Evolutionary conservation across 2,797 vertebrate species (phyloP), one percentile per base, ranked within the genome.

Genomic region (Enteromius argenteus): DNA sequence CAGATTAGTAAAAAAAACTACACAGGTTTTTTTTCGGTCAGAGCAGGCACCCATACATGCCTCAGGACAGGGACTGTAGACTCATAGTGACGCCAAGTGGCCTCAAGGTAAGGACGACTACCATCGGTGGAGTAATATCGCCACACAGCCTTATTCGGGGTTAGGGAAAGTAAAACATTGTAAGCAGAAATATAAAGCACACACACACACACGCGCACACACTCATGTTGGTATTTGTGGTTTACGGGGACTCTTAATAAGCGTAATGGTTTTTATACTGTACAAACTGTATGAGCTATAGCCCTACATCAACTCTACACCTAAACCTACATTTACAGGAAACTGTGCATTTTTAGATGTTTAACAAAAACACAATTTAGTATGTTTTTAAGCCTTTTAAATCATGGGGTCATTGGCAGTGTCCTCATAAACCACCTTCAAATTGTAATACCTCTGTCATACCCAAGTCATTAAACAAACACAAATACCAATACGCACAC

Each of bases 71-170:
- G 94, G 88, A 94, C 91, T 90, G 90, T 90, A 86, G 85, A 93
- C 91, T 93, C 92, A 94, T 93, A 94, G 90, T 90, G 92, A 92
- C 88, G 92, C 94, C 91, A 93, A 87, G 91, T 93, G 90, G 91
- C 93, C 90, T 89, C 90, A 91, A 94, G 89, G 92, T 93, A 94
- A 85, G 91, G 88, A 91, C 87, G 87, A 90, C 88, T 91, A 91
- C 79, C 75, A 19, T 94, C 90, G 1, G 94, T 93, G 91, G 94
- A 94, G 92, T 90, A 93, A 90, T 92, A 94, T 90, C 91, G 89
- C 94, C 93, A 94, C 85, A 92, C 91, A 92, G 94, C 90, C 95
- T 95, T 91, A 93, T 92, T 78, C 89, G 64, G 23, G 67, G 77
- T 73, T 75, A 37, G 44, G 72, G 30, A 82, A 74, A 85, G 51